A percentile compares a stretch with the other conserved stretches of the same genome.
These are phyloP conservation scores for Ephialtes manifestator DNA, from an alignment of 2,888 invertebrate species.

Conservation along the genomic window DNA sequence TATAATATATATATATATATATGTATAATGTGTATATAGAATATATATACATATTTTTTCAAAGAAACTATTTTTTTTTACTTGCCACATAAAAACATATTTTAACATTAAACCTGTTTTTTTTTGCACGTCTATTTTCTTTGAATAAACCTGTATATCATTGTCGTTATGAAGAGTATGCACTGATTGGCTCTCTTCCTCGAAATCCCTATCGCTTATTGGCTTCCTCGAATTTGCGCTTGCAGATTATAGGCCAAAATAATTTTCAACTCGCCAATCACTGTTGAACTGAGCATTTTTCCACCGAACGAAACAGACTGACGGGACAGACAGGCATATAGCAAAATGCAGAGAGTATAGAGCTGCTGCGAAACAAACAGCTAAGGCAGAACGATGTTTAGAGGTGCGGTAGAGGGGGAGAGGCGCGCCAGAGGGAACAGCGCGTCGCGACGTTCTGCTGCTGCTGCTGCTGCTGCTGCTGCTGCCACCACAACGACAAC, in stretches of 20 bases:
- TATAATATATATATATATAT: too few species aligned
- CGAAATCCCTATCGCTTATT: neutral
- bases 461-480: conserved; percentile 25
- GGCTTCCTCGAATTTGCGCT: neutral
- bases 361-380: conserved; percentile 53
- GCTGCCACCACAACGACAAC: conserved; percentile 43
- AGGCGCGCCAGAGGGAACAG: conserved; percentile 83
- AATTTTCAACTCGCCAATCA: neutral
- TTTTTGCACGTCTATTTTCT: neutral
- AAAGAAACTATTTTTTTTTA: too few species aligned
- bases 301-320: conserved; percentile 40
- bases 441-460: conserved; percentile 71
- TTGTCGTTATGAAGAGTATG: neutral
- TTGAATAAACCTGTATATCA: neutral
- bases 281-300: neutral
- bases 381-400: conserved; percentile 41
- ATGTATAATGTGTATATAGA: too few species aligned
- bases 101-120: too few species aligned
- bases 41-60: too few species aligned
- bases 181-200: too few species aligned
- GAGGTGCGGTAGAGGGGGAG: conserved; percentile 78
- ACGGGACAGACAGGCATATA: conserved; percentile 46
- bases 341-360: conserved; percentile 57
- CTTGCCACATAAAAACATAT: too few species aligned
- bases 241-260: neutral